Conservation (phyloP, 2,113 vertebrate species). For the Psammodynastes pulverulentus region DNA sequence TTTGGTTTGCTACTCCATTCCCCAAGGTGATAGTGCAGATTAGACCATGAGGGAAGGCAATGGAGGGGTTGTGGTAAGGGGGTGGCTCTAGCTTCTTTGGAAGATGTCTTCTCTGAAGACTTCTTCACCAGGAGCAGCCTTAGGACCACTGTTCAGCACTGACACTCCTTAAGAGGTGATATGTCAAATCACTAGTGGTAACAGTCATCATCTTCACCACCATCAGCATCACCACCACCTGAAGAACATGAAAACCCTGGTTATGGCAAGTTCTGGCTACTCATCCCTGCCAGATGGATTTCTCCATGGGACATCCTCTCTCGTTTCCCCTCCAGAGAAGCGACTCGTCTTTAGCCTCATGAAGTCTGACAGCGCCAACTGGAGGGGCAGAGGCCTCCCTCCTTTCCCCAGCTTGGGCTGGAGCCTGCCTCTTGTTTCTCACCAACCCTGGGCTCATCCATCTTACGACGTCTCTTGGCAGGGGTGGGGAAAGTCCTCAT, state of each 20-base stretch:
- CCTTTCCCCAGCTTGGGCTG: not conserved
- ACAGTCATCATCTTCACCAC: not conserved
- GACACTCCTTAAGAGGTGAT: not conserved
- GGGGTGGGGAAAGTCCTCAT: conserved; percentile 31
- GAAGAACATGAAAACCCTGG: not conserved
- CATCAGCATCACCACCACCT: not conserved
- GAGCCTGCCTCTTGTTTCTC: conserved; percentile 35
- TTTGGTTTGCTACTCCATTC: too few relatives aligned
- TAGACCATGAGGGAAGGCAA: not conserved
- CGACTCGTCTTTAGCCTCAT: not conserved
- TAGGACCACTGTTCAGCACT: not conserved
- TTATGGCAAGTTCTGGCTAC: not conserved
- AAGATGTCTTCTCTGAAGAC: not conserved
- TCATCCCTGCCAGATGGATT: not conserved
- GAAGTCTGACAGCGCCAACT: not conserved
- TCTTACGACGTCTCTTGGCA: conserved; percentile 45
- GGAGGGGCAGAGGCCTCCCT: not conserved
- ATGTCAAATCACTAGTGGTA: not conserved
- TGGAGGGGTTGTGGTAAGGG: not conserved
- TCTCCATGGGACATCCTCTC: not conserved
- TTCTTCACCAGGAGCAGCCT: not conserved
- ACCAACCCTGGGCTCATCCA: conserved; percentile 21
- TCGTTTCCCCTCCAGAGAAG: not conserved
- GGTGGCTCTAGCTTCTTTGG: not conserved
- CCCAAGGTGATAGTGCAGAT: not conserved